Percentiles rank a stretch among this genome's conserved stretches.
phyloP scores from a whole-genome alignment of 2,888 invertebrate species.

The Heliconius charithonia region DNA sequence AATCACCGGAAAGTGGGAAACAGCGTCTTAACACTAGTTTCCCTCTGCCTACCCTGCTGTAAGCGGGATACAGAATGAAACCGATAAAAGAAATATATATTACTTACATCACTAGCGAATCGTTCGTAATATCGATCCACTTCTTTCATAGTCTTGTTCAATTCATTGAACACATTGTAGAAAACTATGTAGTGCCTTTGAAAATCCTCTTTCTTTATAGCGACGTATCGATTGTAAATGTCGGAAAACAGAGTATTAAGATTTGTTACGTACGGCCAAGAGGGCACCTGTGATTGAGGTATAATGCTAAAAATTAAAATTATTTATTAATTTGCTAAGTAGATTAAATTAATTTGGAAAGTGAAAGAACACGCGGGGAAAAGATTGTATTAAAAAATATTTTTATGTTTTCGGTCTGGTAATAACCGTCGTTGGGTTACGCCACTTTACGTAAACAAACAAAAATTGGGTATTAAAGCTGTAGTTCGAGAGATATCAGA shows the following conservation, averaged over 20 bases:
- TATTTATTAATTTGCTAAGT: background rate
- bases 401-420: too few species aligned
- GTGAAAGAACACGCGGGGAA: too few species aligned
- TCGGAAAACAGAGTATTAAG: constrained; percentile 63
- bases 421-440: too few species aligned
- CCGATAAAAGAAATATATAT: background rate
- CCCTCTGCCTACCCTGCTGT: background rate
- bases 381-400: too few species aligned
- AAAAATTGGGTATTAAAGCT: too few species aligned
- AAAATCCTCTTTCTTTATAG: constrained; percentile 60
- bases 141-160: constrained; percentile 65
- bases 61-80: too few species aligned
- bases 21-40: background rate
- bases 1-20: background rate
- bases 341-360: too few species aligned
- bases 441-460: too few species aligned
- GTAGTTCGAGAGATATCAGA: too few species aligned
- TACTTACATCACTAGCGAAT: constrained; percentile 67
- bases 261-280: constrained; percentile 58
- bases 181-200: constrained; percentile 63
- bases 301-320: constrained; percentile 36
- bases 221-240: constrained; percentile 61
- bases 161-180: constrained; percentile 56
- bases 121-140: constrained; percentile 66
- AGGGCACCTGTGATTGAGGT: constrained; percentile 46